These are phyloP conservation scores for Crypturellus tataupa DNA, from an alignment of 2,797 vertebrate species.

Conservation along the genomic window DNA sequence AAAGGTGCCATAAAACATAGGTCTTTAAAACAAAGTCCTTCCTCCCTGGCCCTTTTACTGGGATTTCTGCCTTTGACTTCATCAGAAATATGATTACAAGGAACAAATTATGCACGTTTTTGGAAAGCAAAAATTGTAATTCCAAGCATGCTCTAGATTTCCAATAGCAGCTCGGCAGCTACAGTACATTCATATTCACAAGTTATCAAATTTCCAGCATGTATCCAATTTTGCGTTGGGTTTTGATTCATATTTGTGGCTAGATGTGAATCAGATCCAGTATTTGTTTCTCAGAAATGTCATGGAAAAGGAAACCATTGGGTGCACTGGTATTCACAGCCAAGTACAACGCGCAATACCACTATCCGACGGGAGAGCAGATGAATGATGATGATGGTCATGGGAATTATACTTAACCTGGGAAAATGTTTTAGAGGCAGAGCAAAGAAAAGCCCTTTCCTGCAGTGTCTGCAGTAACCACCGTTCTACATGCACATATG, in stretches of 20 bases:
- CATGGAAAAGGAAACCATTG: slow-evolving; percentile 69
- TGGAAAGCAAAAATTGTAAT: slow-evolving; percentile 61
- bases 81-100: slow-evolving; percentile 33
- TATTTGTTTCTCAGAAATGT: slow-evolving; percentile 69
- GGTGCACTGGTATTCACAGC: slow-evolving; percentile 48
- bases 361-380: slow-evolving; percentile 36
- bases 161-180: slow-evolving; percentile 56
- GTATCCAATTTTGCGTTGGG: slow-evolving; percentile 53
- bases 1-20: slow-evolving; percentile 1
- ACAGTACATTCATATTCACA: slow-evolving; percentile 62
- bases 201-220: slow-evolving; percentile 48
- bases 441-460: neutral
- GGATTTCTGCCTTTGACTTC: slow-evolving; percentile 69
- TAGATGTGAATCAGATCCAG: slow-evolving; percentile 59
- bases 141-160: slow-evolving; percentile 73
- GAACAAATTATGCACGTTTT: slow-evolving; percentile 70
- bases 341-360: slow-evolving; percentile 33
- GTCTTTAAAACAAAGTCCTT: slow-evolving; percentile 50
- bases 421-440: slow-evolving; percentile 47
- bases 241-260: slow-evolving; percentile 73
- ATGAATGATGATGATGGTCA: slow-evolving; percentile 22
- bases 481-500: neutral
- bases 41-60: slow-evolving; percentile 21
- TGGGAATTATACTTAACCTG: slow-evolving; percentile 61
- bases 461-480: neutral